These are phyloP conservation scores for Porites divaricata DNA, from an alignment of 92 coral and sea anemone species.

Conservation along the genomic window DNA sequence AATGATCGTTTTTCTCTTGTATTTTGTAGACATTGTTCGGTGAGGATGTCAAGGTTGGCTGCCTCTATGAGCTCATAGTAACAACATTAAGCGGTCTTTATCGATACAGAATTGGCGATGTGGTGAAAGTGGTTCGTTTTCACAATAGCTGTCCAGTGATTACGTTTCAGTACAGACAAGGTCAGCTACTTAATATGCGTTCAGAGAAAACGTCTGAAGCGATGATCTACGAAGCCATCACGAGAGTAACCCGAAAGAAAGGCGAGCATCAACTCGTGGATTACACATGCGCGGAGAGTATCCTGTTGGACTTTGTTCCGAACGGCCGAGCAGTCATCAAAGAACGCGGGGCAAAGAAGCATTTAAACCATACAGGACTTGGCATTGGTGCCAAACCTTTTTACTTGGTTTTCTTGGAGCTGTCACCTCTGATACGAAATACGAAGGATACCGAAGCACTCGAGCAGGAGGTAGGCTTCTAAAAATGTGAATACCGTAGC, in stretches of 20 bases:
- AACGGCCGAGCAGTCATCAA: background rate
- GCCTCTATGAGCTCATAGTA: slow-evolving; percentile 45
- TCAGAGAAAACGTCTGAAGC: slow-evolving; percentile 59
- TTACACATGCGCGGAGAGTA: slow-evolving; percentile 63
- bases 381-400: slow-evolving; percentile 21
- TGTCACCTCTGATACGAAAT: background rate
- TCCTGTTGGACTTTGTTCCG: slow-evolving; percentile 39
- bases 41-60: slow-evolving; percentile 42
- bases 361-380: background rate
- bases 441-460: slow-evolving; percentile 1
- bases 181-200: slow-evolving; percentile 59
- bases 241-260: slow-evolving; percentile 30
- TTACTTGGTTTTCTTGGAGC: slow-evolving; percentile 42
- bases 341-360: background rate
- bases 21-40: slow-evolving; percentile 51
- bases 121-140: slow-evolving; percentile 52
- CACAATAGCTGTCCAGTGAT: slow-evolving; percentile 53
- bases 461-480: slow-evolving; percentile 12
- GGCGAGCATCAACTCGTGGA: slow-evolving; percentile 38
- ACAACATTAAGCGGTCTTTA: slow-evolving; percentile 58
- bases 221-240: slow-evolving; percentile 55
- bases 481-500: background rate
- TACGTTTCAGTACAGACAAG: slow-evolving; percentile 59
- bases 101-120: slow-evolving; percentile 66
- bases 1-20: background rate